Conservation (phyloP, 2,888 invertebrate genomes). For the Folsomia candida region DNA sequence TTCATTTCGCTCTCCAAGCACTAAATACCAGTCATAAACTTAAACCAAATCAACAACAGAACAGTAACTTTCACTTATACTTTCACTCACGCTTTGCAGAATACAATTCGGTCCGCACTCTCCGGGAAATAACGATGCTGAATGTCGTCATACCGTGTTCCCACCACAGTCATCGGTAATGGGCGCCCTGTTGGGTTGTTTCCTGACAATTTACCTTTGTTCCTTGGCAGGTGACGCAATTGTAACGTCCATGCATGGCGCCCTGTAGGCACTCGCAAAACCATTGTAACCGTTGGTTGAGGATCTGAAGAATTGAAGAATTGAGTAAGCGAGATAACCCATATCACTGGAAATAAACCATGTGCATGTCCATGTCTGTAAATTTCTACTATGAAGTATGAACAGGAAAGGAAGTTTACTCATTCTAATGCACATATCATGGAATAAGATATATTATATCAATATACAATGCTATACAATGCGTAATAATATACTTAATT, state of each 20-base stretch:
- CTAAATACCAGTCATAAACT: slow-evolving; percentile 5
- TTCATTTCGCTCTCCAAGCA: no score
- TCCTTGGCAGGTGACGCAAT: slow-evolving; percentile 79
- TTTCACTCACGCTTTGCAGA: slow-evolving; percentile 71
- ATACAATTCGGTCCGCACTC: slow-evolving; percentile 72
- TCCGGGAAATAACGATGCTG: slow-evolving; percentile 77
- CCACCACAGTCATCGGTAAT: slow-evolving; percentile 70
- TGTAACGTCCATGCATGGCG: slow-evolving; percentile 93
- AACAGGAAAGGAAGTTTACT: no score
- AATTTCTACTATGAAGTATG: no score
- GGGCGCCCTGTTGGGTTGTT: slow-evolving; percentile 70
- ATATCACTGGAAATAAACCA: no score
- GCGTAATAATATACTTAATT: no score
- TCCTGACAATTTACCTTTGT: slow-evolving; percentile 61
- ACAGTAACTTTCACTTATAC: not conserved
- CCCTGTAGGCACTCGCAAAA: slow-evolving; percentile 90
- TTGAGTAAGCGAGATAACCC: not conserved
- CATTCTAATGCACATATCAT: no score
- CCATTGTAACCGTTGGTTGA: slow-evolving; percentile 83
- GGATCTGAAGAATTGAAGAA: slow-evolving; percentile 77
- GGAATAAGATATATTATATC: no score
- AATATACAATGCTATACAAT: no score
- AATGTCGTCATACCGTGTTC: slow-evolving; percentile 66
- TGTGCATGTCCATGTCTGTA: no score
- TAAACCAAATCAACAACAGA: not conserved